Base-by-base conservation (phyloP, 1,140 invertebrate species). In the Microplitis demolitor region DNA sequence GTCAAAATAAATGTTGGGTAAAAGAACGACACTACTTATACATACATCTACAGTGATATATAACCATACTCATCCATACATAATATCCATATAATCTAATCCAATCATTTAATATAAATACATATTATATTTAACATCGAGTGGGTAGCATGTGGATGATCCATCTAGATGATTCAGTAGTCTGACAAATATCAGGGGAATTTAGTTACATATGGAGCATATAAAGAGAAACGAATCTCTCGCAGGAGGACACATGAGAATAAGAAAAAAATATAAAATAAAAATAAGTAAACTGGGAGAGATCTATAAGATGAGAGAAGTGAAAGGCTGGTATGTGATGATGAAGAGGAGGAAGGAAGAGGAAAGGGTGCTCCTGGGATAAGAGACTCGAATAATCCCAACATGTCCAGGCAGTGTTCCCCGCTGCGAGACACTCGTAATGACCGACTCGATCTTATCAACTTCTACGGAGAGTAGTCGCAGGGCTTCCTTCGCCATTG, bases 361-460 rank as follows among this genome's bases (percentile, higher is more conserved):
- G 16, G 68, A 74, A 70, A 60, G 69, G 68, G 72, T 71, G 74
- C 66, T 72, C 73, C 71, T 56, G 66, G 77, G 71, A 81, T 78
- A 24, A 24, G 80, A 79, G 81, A 80, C 79, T 81, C 79, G 78
- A 82, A 24, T 24, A 24, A 81, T 78, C 77, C 77, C 81, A 76
- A 80, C 82, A 83, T 83, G 82, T 82, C 79, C 82, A 80, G 76
- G 78, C 78, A 76, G 72, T 81, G 79, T 80, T 78, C 78, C 82
- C 80, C 73, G 80, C 82, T 83, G 82, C 62, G 82, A 82, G 82
- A 83, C 81, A 82, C 78, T 82, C 79, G 81, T 84, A 84, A 84
- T 84, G 82, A 82, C 81, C 82, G 78, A 73, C 77, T 79, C 80
- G 82, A 84, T 84, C 81, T 84, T 82, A 84, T 82, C 82, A 81